Conservation (phyloP, 2,113 vertebrate genomes). For the Melanerpes formicivorus region DNA sequence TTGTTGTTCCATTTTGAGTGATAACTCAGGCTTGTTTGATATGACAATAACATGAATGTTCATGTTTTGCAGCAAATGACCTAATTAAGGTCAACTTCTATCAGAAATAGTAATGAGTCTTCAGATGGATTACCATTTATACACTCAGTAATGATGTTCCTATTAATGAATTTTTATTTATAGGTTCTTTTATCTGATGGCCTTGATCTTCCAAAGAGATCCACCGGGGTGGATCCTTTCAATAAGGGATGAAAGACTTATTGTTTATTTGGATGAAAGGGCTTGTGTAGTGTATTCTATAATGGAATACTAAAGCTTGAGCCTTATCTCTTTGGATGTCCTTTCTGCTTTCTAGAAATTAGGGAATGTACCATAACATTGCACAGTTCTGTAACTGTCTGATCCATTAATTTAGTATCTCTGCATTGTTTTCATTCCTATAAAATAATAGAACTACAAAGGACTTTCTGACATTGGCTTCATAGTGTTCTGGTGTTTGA, state of each 20-base stretch:
- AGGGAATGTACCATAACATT: slow-evolving; percentile 28
- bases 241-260: slow-evolving; percentile 19
- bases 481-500: slow-evolving; percentile 52
- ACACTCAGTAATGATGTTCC: slow-evolving; percentile 10
- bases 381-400: neutral
- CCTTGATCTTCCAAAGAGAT: slow-evolving; percentile 40
- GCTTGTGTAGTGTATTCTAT: slow-evolving; percentile 11
- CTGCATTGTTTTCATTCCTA: slow-evolving; percentile 48
- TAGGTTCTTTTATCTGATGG: slow-evolving; percentile 51
- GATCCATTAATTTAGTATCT: neutral
- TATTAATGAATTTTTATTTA: slow-evolving; percentile 52
- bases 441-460: slow-evolving; percentile 1
- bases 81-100: slow-evolving; percentile 6
- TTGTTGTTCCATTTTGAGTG: neutral
- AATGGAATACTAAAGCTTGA: neutral
- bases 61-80: slow-evolving; percentile 15
- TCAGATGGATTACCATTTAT: neutral
- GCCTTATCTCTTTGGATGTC: neutral
- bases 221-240: slow-evolving; percentile 45
- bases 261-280: slow-evolving; percentile 26
- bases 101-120: neutral
- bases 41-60: slow-evolving; percentile 8
- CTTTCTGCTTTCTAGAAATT: neutral
- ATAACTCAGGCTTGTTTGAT: neutral
- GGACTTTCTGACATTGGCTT: slow-evolving; percentile 28